A percentile compares a stretch with the other conserved stretches of the same genome.
These are phyloP conservation scores for Scomber scombrus DNA, from an alignment of 2,113 vertebrate genomes.

Conservation along the genomic window DNA sequence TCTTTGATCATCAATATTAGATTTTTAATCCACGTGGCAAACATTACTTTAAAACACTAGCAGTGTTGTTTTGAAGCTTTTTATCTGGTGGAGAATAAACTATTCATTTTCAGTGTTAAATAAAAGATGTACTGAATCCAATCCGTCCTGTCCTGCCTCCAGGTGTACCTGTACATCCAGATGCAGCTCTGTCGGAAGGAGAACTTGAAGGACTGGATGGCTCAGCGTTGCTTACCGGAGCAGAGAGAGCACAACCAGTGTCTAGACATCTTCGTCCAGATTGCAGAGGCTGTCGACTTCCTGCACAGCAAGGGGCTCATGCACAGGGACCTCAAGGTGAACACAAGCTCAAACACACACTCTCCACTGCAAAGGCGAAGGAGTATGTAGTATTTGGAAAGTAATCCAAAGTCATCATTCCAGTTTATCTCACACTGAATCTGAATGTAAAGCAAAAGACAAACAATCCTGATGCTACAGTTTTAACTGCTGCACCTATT, in stretches of 20 bases:
- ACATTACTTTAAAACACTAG: too few species aligned
- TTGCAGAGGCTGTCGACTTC: conserved; percentile 96
- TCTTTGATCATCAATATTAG: too few species aligned
- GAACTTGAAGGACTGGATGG: conserved; percentile 99
- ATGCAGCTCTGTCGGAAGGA: conserved; percentile 99
- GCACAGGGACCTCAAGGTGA: conserved; percentile 99
- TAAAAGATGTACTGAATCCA: too few species aligned
- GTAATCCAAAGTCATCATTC: too few species aligned
- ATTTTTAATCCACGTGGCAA: too few species aligned
- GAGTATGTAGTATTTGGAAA: too few species aligned
- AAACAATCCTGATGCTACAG: too few species aligned
- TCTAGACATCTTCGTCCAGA: conserved; percentile 97
- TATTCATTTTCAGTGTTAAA: neutral
- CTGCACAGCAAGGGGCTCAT: conserved; percentile 97
- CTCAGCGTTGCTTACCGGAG: conserved; percentile 88
- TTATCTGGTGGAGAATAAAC: neutral
- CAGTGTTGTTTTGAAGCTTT: neutral
- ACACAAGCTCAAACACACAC: conserved; percentile 17
- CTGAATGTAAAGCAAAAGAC: too few species aligned
- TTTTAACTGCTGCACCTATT: too few species aligned
- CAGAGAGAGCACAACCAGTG: conserved; percentile 91
- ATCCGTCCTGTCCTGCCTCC: neutral
- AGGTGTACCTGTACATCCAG: conserved; percentile 97
- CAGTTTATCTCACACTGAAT: too few species aligned
- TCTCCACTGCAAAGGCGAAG: neutral